Conservation (phyloP, 1,140 invertebrate species). For the Hyles vespertilio region DNA sequence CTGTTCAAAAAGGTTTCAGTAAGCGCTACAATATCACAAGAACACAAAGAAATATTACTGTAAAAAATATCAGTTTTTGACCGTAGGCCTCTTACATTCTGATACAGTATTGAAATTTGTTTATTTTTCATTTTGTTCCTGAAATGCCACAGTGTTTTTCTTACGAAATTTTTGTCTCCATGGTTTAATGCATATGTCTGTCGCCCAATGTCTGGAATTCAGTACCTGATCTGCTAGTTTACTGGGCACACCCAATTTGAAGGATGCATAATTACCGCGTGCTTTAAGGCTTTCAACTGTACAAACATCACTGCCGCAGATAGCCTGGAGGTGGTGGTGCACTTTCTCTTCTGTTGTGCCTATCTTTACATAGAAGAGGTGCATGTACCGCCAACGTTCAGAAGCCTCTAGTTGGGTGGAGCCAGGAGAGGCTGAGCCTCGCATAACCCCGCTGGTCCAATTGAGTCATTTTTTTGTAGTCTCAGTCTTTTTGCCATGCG, state of each 20-base stretch:
- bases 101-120: too few relatives aligned
- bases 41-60: too few relatives aligned
- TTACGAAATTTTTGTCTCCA: conserved; percentile 7
- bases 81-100: too few relatives aligned
- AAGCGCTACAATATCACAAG: too few relatives aligned
- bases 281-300: conserved; percentile 5
- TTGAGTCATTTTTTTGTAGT: too few relatives aligned
- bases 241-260: background rate
- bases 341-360: too few relatives aligned
- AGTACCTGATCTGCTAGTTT: conserved; percentile 1
- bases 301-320: conserved; percentile 4
- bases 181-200: conserved; percentile 8
- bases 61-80: too few relatives aligned
- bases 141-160: too few relatives aligned
- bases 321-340: background rate
- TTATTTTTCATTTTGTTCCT: too few relatives aligned
- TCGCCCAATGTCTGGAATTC: conserved; percentile 1
- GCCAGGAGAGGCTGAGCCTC: conserved; percentile 6
- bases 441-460: background rate
- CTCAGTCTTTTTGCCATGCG: too few relatives aligned
- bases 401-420: conserved; percentile 2
- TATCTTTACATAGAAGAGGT: conserved; percentile 1
- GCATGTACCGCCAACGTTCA: background rate
- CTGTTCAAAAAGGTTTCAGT: too few relatives aligned
- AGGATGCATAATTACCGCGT: conserved; percentile 1